Percentiles rank a stretch among this genome's conserved stretches.
phyloP scores from a whole-genome alignment of 2,797 vertebrate genomes.

The Amazona finschi region DNA sequence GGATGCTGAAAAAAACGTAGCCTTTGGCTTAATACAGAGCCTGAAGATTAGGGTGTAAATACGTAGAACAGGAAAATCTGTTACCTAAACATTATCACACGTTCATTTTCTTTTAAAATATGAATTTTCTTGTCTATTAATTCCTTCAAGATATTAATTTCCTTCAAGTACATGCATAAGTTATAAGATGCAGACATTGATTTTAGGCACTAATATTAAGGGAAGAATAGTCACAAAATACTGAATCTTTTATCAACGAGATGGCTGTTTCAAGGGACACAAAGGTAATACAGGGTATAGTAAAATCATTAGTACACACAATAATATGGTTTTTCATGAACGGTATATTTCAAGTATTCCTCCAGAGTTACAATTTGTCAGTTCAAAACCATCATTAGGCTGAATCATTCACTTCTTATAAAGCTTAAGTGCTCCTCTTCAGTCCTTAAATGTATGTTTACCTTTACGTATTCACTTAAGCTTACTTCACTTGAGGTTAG shows the following conservation, averaged over 20 bases:
- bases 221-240: neutral
- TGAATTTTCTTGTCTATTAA: slow-evolving; percentile 50
- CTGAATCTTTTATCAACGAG: neutral
- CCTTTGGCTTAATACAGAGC: slow-evolving; percentile 1
- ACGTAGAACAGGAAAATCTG: slow-evolving; percentile 55
- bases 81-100: slow-evolving; percentile 64
- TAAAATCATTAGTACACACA: neutral
- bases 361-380: neutral
- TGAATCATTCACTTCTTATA: neutral
- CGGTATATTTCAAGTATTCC: neutral
- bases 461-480: neutral
- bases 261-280: neutral
- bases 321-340: neutral
- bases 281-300: slow-evolving; percentile 7
- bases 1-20: slow-evolving; percentile 41
- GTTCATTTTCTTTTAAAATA: slow-evolving; percentile 70
- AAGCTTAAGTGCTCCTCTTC: neutral
- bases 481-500: neutral
- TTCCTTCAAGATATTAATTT: neutral
- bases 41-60: slow-evolving; percentile 67
- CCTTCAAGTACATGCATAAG: neutral
- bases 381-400: neutral
- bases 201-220: neutral
- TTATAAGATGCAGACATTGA: neutral
- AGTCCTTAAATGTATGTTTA: neutral